Evolutionary conservation across 2,797 vertebrate genomes (phyloP).

Genomic region (Poecilia velifera): DNA sequence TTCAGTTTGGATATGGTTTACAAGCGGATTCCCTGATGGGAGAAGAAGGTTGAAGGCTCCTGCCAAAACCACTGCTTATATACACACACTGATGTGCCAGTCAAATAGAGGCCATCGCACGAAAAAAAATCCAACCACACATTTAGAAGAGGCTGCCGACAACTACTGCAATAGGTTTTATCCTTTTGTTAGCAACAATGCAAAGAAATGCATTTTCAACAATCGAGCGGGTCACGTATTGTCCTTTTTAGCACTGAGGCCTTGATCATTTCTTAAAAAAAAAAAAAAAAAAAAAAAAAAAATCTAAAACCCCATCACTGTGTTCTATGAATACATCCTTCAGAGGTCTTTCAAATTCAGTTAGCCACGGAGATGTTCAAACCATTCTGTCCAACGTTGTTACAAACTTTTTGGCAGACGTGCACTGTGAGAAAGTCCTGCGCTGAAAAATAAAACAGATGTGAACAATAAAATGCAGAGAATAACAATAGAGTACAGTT

Average conservation of each 20-base stretch:
- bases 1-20: slow-evolving; percentile 59
- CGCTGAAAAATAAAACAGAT: slow-evolving; percentile 54
- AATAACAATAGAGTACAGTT: slow-evolving; percentile 41
- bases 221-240: neutral
- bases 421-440: slow-evolving; percentile 43
- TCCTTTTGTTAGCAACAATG: slow-evolving; percentile 1
- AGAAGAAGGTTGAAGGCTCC: slow-evolving; percentile 66
- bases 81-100: slow-evolving; percentile 66
- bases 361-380: slow-evolving; percentile 44
- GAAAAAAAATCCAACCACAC: slow-evolving; percentile 12
- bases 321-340: slow-evolving; percentile 51
- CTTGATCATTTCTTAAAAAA: slow-evolving; percentile 40
- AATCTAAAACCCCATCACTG: slow-evolving; percentile 34
- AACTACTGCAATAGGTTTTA: slow-evolving; percentile 15
- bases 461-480: slow-evolving; percentile 59
- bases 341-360: slow-evolving; percentile 52
- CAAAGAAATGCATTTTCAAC: slow-evolving; percentile 10
- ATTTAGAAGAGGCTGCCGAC: slow-evolving; percentile 21
- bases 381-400: slow-evolving; percentile 49
- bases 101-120: slow-evolving; percentile 44
- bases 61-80: slow-evolving; percentile 68
- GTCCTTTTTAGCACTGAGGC: slow-evolving; percentile 25
- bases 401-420: slow-evolving; percentile 55
- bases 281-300: slow-evolving; percentile 30
- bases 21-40: slow-evolving; percentile 54